Conservation (phyloP, 2,797 vertebrate species). For the Muscicapa striata region DNA sequence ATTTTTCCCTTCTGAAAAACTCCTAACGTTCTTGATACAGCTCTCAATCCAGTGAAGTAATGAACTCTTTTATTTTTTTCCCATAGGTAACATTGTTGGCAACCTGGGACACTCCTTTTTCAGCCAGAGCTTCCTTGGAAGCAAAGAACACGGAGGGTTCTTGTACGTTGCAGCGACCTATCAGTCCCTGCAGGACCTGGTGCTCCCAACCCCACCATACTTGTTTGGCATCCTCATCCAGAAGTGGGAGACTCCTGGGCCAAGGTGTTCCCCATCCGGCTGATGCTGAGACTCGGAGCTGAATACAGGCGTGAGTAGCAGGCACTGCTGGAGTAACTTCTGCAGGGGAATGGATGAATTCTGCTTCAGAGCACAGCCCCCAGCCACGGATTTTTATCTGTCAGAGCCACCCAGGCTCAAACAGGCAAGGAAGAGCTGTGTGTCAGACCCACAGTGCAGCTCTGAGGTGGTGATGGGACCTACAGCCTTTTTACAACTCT, state of each 20-base stretch:
- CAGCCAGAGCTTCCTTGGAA: conserved; percentile 95
- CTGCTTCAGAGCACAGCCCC: background rate
- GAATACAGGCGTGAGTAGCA: conserved; percentile 94
- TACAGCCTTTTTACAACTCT: background rate
- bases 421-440: background rate
- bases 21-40: background rate
- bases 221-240: conserved; percentile 97
- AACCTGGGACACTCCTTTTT: conserved; percentile 98
- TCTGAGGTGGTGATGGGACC: background rate
- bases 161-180: conserved; percentile 93
- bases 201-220: conserved; percentile 94
- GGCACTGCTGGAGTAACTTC: background rate
- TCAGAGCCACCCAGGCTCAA: background rate
- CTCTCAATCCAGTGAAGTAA: background rate
- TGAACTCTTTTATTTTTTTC: background rate
- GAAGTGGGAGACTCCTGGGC: conserved; percentile 99
- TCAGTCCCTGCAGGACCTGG: conserved; percentile 94
- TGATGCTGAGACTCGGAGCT: conserved; percentile 96
- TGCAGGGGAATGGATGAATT: background rate
- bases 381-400: background rate
- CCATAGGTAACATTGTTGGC: conserved; percentile 89
- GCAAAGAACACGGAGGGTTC: conserved; percentile 97
- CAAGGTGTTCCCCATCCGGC: conserved; percentile 96
- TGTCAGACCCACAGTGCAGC: background rate
- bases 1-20: background rate